Base-by-base conservation (phyloP, 2,113 vertebrate species). In the Pterophyllum scalare region DNA sequence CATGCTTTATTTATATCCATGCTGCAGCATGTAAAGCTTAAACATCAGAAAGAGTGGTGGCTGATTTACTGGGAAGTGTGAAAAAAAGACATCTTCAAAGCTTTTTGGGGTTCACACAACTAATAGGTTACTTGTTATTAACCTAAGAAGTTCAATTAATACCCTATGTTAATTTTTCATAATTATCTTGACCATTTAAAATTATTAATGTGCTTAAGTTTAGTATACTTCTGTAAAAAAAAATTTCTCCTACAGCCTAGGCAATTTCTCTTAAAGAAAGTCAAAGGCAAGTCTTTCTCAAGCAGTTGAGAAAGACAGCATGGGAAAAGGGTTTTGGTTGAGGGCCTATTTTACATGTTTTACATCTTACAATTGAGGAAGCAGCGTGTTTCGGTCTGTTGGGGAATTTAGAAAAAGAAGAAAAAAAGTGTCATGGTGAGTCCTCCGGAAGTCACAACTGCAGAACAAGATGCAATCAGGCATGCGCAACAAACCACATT, bases 381-480 rank as follows among this genome's bases (percentile, higher is more conserved):
- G 64, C 24, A 20, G 40, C 3, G 15, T 70, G 40, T 20, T 46
- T 70, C 19, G 15, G 10, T 70, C 64, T 70, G 64, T 14, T 26
- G 14, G 64, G 17, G 38, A 67, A 15, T 24, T 67, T 26, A 46
- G 26, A 5, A 28, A 67, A 67, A 46, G 12, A 40, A n/a, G 17
- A 6, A 65, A 6, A 19, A 0, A 0, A 0, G 7, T 9, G 35
- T 67, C 64, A 67, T 6, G 40, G 22, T 26, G 24, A 46, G 5
- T 46, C 40, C 15, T 67, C 40, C 15, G 9, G 40, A 67, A 67
- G 64, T 67, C 64, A 67, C 64, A 28, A 22, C 22, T 28, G 0
- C 0, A 26, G 22, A 26, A 46, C 40, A 49, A 28, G 24, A 46
- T 26, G 0, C 85, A 0, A 76, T 83, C 1, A 15, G 0, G 13